phyloP scores from a whole-genome alignment of 2,888 invertebrate genomes.

The Emesis furor region DNA sequence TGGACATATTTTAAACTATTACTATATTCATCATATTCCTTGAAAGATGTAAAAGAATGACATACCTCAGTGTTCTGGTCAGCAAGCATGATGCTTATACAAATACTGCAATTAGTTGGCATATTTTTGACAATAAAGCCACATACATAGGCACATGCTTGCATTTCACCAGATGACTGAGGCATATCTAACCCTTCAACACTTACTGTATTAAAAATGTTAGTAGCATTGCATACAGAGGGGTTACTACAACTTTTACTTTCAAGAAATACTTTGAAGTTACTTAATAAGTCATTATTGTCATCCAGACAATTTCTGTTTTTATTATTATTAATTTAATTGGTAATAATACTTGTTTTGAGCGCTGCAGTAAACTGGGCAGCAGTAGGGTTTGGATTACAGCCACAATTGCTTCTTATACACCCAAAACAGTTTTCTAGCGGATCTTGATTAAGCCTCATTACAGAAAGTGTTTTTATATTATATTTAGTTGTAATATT shows the following conservation, averaged over 20 bases:
- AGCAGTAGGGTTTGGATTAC: not conserved
- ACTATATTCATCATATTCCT: not conserved
- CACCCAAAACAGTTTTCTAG: conserved; percentile 20
- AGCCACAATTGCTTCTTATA: conserved; percentile 12
- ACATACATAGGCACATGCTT: conserved; percentile 11
- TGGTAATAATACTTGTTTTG: not conserved
- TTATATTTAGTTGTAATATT: not conserved
- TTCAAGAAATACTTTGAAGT: conserved; percentile 38
- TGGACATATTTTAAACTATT: not conserved
- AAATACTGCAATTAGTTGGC: not conserved
- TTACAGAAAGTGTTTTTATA: conserved; percentile 14
- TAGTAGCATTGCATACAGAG: not conserved
- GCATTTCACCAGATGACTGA: not conserved
- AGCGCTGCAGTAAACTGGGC: not conserved
- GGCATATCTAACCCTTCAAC: conserved; percentile 1
- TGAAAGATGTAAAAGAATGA: not conserved
- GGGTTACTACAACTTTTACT: conserved; percentile 28
- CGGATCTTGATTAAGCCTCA: conserved; percentile 32
- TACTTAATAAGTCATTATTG: not conserved
- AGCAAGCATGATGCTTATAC: conserved; percentile 8
- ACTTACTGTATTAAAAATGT: not conserved
- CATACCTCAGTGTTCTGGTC: not conserved
- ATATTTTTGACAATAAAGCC: conserved; percentile 1
- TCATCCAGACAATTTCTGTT: not conserved
- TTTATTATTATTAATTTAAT: conserved; percentile 6